These are phyloP conservation scores for Onthophagus sagittarius DNA, from an alignment of 2,888 invertebrate genomes.

Conservation along the genomic window DNA sequence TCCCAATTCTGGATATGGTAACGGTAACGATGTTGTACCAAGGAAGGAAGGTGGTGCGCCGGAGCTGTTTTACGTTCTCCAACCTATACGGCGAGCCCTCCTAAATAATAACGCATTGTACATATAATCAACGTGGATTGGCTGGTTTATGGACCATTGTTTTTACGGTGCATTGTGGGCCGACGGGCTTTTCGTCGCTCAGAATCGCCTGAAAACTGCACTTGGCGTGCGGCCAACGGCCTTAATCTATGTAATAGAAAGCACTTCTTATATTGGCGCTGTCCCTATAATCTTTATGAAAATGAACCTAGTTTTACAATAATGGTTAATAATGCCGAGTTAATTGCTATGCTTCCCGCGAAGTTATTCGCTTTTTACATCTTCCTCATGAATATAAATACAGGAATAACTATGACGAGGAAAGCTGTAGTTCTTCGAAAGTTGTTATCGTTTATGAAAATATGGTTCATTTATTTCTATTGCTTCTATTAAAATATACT, in stretches of 20 bases:
- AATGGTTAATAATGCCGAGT: not conserved
- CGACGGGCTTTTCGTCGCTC: not conserved
- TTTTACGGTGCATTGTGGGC: slow-evolving; percentile 7
- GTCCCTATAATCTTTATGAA: not conserved
- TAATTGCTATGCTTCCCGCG: not conserved
- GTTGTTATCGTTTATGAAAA: not conserved
- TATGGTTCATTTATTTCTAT: not conserved
- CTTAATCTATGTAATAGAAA: not conserved
- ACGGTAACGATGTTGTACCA: not conserved
- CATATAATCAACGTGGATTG: slow-evolving; percentile 12
- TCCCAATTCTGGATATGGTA: slow-evolving; percentile 10
- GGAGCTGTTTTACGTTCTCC: slow-evolving; percentile 1
- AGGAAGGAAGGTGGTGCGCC: not conserved
- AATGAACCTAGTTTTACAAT: not conserved
- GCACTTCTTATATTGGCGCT: not conserved
- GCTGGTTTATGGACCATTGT: slow-evolving; percentile 13
- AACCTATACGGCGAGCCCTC: slow-evolving; percentile 1
- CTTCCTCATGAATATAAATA: not conserved
- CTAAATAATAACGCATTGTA: slow-evolving; percentile 13
- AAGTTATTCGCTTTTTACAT: not conserved
- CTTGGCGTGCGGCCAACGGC: not conserved
- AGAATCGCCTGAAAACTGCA: not conserved
- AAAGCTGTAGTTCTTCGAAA: not conserved
- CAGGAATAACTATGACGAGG: not conserved
- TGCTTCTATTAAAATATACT: not conserved